Conservation (phyloP, 2,888 invertebrate genomes). For the Drosophila engyochracea region DNA sequence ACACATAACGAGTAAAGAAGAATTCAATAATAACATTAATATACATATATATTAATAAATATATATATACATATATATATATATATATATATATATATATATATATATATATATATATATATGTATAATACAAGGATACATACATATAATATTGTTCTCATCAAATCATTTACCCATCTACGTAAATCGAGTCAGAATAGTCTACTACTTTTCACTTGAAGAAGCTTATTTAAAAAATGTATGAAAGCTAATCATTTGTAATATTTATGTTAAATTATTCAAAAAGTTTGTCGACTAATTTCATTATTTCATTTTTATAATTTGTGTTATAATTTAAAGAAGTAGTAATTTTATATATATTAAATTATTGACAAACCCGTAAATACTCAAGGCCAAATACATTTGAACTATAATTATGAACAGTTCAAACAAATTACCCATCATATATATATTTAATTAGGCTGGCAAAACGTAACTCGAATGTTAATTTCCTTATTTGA, state of each 20-base stretch:
- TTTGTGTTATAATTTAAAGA: not conserved
- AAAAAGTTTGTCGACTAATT: not conserved
- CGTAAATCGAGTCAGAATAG: not conserved
- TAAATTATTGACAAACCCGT: not conserved
- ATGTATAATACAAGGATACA: not conserved
- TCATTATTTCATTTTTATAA: not conserved
- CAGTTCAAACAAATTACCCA: conserved; percentile 11
- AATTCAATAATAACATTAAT: not conserved
- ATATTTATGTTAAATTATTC: not conserved
- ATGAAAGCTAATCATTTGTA: not conserved
- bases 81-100: not conserved
- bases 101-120: not conserved
- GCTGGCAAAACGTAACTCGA: conserved; percentile 61
- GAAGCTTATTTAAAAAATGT: not conserved
- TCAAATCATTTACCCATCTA: not conserved
- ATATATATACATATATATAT: not conserved
- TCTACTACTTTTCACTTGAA: not conserved
- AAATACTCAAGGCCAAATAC: not conserved
- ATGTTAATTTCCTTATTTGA: conserved; percentile 30
- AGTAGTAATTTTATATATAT: not conserved
- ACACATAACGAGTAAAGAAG: not conserved
- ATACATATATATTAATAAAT: not conserved
- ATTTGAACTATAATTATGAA: conserved; percentile 3
- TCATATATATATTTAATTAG: conserved; percentile 47
- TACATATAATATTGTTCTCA: not conserved